A percentile compares a stretch with the other conserved stretches of the same genome.
These are phyloP conservation scores for Nibea coibor DNA, from an alignment of 2,113 vertebrate species.

Conservation along the genomic window DNA sequence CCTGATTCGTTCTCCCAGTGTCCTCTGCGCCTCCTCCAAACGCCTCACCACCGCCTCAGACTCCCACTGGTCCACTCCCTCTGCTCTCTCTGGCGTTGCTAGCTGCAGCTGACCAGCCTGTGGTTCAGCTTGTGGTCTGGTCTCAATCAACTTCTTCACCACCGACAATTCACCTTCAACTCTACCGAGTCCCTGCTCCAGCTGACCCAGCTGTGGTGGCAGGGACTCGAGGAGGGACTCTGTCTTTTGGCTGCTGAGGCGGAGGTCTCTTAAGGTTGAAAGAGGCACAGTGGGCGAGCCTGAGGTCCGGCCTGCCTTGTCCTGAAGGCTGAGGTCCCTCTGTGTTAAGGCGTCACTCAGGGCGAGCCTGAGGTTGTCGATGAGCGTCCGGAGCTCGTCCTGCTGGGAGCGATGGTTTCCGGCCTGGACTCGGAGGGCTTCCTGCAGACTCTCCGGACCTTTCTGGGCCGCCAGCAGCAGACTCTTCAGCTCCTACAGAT, in stretches of 20 bases:
- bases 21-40: conserved; percentile 85
- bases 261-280: conserved; percentile 69
- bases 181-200: conserved; percentile 51
- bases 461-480: conserved; percentile 95
- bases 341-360: conserved; percentile 66
- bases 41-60: conserved; percentile 80
- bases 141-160: conserved; percentile 72
- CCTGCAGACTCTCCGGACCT: conserved; percentile 92
- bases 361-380: conserved; percentile 83
- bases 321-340: background rate
- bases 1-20: conserved; percentile 86
- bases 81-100: conserved; percentile 23
- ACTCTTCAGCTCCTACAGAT: conserved; percentile 90
- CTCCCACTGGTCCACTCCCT: conserved; percentile 46
- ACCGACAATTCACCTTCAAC: conserved; percentile 33
- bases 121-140: background rate
- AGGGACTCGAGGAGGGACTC: conserved; percentile 65
- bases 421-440: conserved; percentile 92
- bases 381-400: conserved; percentile 86
- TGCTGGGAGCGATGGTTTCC: conserved; percentile 89
- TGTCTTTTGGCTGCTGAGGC: conserved; percentile 45
- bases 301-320: background rate
- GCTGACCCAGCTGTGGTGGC: conserved; percentile 42
- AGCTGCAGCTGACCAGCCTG: conserved; percentile 13
- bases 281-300: background rate